Evolutionary conservation across 2,888 invertebrate genomes (phyloP), one percentile per base, ranked within the genome.

Genomic region (Pristionchus arcanus): DNA sequence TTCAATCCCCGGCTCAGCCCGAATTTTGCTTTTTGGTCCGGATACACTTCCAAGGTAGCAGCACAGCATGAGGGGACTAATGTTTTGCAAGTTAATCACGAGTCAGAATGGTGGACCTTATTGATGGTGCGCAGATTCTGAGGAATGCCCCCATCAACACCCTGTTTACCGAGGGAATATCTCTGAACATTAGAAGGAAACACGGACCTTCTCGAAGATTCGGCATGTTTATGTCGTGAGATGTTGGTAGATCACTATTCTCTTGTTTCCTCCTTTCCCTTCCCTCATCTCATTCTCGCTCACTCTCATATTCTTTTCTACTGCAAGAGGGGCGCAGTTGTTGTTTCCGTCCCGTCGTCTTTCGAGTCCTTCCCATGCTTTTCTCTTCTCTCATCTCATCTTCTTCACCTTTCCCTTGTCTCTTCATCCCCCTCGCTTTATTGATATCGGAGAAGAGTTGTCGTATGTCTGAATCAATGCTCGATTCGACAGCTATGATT

Each of bases 1-100:
- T 91, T 93, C 93, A 91, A 93, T 92, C 92, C 92, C 92, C 92
- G 92, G 92, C 92, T 91, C 90, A 92, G 92, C 92, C 92, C 92
- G n/a, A 59, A 16, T 59, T 59, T 85, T 85, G 63, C 55, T 1
- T 3, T 34, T 25, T 59, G 28, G 28, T 37, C 2, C 9, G 3
- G 25, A 34, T 5, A 4, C 28, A 81, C 34, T 25, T 2, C n/a
- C 13, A 13, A 42, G 4, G 81, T 3, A 15, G n/a, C 4, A 15
- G n/a, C 37, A 74, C 2, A 3, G 2, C 25, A 21, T 74, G 0
- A 34, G 71, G 34, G 34, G 71, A 34, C 34, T 15, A 28, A 9
- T 21, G 34, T 42, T 77, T 77, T 77, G 34, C 42, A 77, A 21
- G 34, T 9, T 9, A 3, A 68, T 68, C 31, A 68, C 13, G 1